Evolutionary conservation across 1,140 invertebrate species (phyloP).

Genomic region (Uloborus diversus): DNA sequence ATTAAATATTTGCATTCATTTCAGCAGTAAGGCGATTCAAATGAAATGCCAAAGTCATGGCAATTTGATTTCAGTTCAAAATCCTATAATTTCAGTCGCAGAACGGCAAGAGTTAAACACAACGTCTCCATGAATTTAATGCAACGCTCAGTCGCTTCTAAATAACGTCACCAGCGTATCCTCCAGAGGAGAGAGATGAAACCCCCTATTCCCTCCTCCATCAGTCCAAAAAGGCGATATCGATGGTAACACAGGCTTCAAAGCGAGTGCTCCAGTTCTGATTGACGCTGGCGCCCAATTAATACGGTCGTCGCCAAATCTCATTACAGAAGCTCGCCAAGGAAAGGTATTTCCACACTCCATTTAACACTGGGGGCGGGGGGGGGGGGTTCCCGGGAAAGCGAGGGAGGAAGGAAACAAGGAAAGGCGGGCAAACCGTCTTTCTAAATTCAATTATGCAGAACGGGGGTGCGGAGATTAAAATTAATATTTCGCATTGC

Average conservation of each 20-base stretch:
- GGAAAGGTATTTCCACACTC: slow-evolving; percentile 21
- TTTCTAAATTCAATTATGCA: slow-evolving; percentile 45
- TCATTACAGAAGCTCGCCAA: slow-evolving; percentile 35
- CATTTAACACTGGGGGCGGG: slow-evolving; percentile 19
- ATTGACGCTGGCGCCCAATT: slow-evolving; percentile 46
- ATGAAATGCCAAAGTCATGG: too few relatives aligned
- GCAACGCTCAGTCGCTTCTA: too few relatives aligned
- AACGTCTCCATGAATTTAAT: too few relatives aligned
- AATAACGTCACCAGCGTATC: too few relatives aligned
- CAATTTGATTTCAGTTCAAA: too few relatives aligned
- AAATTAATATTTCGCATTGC: slow-evolving; percentile 46
- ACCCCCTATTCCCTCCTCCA: too few relatives aligned
- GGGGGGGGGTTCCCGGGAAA: slow-evolving; percentile 6
- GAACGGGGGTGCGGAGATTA: slow-evolving; percentile 40
- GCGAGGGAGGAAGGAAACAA: too few relatives aligned
- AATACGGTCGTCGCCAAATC: slow-evolving; percentile 48
- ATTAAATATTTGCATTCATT: too few relatives aligned
- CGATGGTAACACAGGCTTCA: slow-evolving; percentile 24
- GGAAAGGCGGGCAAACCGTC: slow-evolving; percentile 49
- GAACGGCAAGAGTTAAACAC: too few relatives aligned
- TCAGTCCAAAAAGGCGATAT: background rate
- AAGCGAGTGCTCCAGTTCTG: slow-evolving; percentile 23
- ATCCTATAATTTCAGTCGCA: too few relatives aligned
- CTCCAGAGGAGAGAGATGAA: too few relatives aligned
- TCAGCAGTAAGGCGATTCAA: too few relatives aligned